A percentile compares a stretch with the other conserved stretches of the same genome.
These are phyloP conservation scores for Agriotes lineatus DNA, from an alignment of 2,888 invertebrate species.

Conservation along the genomic window DNA sequence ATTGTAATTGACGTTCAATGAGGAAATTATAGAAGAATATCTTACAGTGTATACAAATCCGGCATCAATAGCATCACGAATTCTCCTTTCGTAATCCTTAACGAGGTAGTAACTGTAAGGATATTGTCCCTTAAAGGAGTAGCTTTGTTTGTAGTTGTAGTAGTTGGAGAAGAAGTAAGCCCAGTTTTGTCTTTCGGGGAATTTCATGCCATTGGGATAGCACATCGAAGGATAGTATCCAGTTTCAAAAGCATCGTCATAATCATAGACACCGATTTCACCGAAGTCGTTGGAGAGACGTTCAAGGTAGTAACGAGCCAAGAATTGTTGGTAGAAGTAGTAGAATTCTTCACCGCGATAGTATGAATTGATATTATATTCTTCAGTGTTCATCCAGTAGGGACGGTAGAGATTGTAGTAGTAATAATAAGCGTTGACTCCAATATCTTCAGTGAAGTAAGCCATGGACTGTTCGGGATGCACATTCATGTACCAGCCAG, in stretches of 20 bases:
- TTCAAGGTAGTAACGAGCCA: slow-evolving; percentile 82
- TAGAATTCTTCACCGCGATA: slow-evolving; percentile 76
- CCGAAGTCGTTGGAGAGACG: slow-evolving; percentile 78
- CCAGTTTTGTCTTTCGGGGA: slow-evolving; percentile 73
- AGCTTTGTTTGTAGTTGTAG: slow-evolving; percentile 58
- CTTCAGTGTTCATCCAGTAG: slow-evolving; percentile 73
- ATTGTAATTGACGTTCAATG: too few species aligned
- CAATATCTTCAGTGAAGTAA: slow-evolving; percentile 82
- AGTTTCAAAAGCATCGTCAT: slow-evolving; percentile 68
- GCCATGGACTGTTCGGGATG: slow-evolving; percentile 71
- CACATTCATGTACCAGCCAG: slow-evolving; percentile 69
- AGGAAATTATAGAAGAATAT: slow-evolving; percentile 13
- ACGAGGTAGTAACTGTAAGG: slow-evolving; percentile 67
- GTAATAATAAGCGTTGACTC: slow-evolving; percentile 76
- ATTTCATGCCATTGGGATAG: slow-evolving; percentile 75
- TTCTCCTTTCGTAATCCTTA: slow-evolving; percentile 68
- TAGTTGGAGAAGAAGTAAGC: slow-evolving; percentile 67
- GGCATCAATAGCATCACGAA: slow-evolving; percentile 71
- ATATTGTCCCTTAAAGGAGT: slow-evolving; percentile 64
- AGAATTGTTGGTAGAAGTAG: slow-evolving; percentile 75
- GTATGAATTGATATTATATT: slow-evolving; percentile 69
- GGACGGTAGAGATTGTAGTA: slow-evolving; percentile 74
- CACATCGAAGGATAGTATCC: slow-evolving; percentile 76
- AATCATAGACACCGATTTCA: slow-evolving; percentile 73
- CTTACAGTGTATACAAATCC: slow-evolving; percentile 66